A percentile compares a stretch with the other conserved stretches of the same genome.
phyloP scores from a whole-genome alignment of 2,797 vertebrate genomes.

The Fringilla coelebs region DNA sequence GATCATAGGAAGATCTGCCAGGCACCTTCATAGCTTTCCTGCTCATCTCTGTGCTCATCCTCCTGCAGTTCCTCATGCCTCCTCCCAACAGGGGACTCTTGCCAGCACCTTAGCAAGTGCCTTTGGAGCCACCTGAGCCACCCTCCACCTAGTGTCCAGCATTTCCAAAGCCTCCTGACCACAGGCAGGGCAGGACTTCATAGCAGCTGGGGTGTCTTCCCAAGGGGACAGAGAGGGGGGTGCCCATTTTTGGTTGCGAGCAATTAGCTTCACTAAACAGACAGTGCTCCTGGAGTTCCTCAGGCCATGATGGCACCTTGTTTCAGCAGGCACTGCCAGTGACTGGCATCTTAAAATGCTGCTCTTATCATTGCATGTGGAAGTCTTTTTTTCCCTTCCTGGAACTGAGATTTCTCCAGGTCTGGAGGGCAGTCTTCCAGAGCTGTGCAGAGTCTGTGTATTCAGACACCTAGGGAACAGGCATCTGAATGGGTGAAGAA shows the following conservation, averaged over 20 bases:
- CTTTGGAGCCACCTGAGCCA: not conserved
- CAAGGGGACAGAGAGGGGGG: rapidly evolving
- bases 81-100: rapidly evolving
- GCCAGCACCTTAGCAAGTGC: rapidly evolving
- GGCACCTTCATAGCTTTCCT: not conserved
- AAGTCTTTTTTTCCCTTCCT: not conserved
- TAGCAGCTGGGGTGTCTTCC: not conserved
- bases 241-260: rapidly evolving
- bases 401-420: not conserved
- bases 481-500: not conserved
- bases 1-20: not conserved
- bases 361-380: not conserved
- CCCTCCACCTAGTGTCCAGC: not conserved
- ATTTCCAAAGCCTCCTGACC: not conserved
- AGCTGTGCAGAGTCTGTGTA: not conserved
- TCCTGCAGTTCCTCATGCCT: not conserved
- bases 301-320: not conserved
- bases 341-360: not conserved
- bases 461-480: rapidly evolving
- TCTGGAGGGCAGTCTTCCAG: not conserved
- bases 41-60: not conserved
- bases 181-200: not conserved
- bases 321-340: not conserved
- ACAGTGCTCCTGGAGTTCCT: not conserved
- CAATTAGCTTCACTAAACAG: not conserved